Base-by-base conservation (phyloP, 2,888 invertebrate species). In the Plagodis pulveraria region DNA sequence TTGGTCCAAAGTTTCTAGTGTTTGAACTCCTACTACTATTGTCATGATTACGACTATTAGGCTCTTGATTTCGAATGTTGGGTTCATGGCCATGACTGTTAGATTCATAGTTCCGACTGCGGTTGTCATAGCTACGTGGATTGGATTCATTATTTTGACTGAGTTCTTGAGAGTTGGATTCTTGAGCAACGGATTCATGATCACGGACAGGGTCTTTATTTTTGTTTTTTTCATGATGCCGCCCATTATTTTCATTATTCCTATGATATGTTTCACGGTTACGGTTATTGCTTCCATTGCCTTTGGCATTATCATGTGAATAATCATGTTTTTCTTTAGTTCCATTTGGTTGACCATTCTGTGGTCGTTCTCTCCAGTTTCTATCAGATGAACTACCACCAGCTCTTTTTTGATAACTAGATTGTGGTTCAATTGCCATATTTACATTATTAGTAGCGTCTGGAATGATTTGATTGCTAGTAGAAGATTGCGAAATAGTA, bases 361-460 rank as follows among this genome's bases (percentile, higher is more conserved):
- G 78, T 7, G 87, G 81, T 65, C 87, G 76, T 65, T 90, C 88
- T 66, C 90, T 81, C 90, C 90, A 91, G 66, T 91, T 90, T 32
- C 75, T 77, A 56, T 84, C 74, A 51, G 86, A 83, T 54, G 84
- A 80, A 63, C 78, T 88, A 40, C 75, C 71, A 5, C 35, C 36
- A 44, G 45, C 36, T 52, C 49, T 56, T 56, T 61, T 61, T 35
- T 56, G 44, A 61, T 73, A 66, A 57, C 54, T 73, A 64, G 69
- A 77, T 52, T 66, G 74, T 46, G 70, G 56, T 62, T 84, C 72
- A 50, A 56, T 74, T 61, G 59, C 67, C 54, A 62, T 74, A 59
- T 58, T 67, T 55, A 62, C 66, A 59, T 67, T 67, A 62, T 61
- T 66, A 32, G 74, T 72, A 66, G 74, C 55, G 64, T 84, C 85